These are phyloP conservation scores for Watsonalla binaria DNA, from an alignment of 2,888 invertebrate species.

Conservation along the genomic window DNA sequence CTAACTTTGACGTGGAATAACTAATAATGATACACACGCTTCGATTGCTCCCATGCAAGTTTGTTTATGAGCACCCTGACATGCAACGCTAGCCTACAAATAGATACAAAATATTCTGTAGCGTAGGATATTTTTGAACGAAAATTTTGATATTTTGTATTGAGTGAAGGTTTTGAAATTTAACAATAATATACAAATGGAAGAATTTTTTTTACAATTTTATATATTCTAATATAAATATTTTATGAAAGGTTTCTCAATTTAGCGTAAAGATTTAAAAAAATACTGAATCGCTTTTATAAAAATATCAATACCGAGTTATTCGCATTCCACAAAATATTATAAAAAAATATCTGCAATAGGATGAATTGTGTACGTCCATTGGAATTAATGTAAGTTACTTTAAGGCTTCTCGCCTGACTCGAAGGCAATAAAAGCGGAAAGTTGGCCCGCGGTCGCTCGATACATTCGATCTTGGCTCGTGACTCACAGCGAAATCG, in stretches of 20 bases:
- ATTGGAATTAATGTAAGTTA: constrained; percentile 34
- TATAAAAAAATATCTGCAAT: neutral
- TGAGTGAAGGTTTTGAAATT: no score
- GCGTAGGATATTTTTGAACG: constrained; percentile 11
- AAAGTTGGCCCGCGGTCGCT: constrained; percentile 34
- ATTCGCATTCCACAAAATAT: neutral
- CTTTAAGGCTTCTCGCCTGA: constrained; percentile 47
- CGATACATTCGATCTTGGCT: constrained; percentile 44
- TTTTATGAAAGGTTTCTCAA: no score
- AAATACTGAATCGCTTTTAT: no score
- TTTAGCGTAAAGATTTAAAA: no score
- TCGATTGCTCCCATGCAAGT: constrained; percentile 22
- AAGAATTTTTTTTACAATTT: no score
- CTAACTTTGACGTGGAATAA: constrained; percentile 25
- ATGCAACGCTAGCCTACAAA: constrained; percentile 14
- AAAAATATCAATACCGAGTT: no score
- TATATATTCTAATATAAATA: no score
- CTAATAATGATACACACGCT: constrained; percentile 30
- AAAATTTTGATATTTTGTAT: neutral
- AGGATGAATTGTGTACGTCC: constrained; percentile 9
- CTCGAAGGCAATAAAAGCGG: constrained; percentile 44
- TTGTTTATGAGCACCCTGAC: constrained; percentile 12
- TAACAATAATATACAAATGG: no score
- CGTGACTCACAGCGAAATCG: constrained; percentile 49
- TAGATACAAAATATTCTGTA: constrained; percentile 3